phyloP scores from a whole-genome alignment of 2,113 vertebrate species.

The Ameiurus melas region DNA sequence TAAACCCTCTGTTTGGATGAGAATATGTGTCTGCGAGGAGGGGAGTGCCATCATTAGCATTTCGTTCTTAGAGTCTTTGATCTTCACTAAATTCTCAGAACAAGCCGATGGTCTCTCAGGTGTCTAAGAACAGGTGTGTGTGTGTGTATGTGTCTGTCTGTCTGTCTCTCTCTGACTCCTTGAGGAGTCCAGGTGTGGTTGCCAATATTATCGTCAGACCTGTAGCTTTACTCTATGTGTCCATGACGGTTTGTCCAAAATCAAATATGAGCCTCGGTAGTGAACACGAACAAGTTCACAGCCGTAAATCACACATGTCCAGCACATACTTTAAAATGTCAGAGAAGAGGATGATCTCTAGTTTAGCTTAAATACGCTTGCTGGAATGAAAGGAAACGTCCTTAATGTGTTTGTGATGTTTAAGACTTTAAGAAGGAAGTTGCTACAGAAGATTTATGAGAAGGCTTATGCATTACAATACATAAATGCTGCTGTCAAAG shows the following conservation, averaged over 20 bases:
- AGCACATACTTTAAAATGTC: slow-evolving; percentile 27
- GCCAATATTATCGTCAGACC: slow-evolving; percentile 42
- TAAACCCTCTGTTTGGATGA: slow-evolving; percentile 38
- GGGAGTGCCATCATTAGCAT: slow-evolving; percentile 20
- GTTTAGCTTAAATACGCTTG: neutral
- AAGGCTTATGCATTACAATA: slow-evolving; percentile 11
- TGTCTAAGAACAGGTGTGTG: slow-evolving; percentile 29
- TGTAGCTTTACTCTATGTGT: slow-evolving; percentile 37
- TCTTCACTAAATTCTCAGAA: slow-evolving; percentile 33
- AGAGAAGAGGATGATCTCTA: slow-evolving; percentile 21
- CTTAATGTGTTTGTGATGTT: neutral
- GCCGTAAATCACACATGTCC: slow-evolving; percentile 42
- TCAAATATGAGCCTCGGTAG: slow-evolving; percentile 39
- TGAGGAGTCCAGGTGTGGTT: slow-evolving; percentile 50
- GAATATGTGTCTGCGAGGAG: slow-evolving; percentile 19
- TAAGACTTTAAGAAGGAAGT: neutral
- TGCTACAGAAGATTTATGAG: no score
- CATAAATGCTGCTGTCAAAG: slow-evolving; percentile 6
- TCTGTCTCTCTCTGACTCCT: slow-evolving; percentile 16
- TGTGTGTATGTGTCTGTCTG: slow-evolving; percentile 13
- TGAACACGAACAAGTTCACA: slow-evolving; percentile 36
- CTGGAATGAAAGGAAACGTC: neutral
- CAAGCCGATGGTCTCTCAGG: slow-evolving; percentile 27
- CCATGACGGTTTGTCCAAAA: slow-evolving; percentile 37
- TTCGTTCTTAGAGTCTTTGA: slow-evolving; percentile 50